Evolutionary conservation across 2,797 vertebrate species (phyloP), one percentile per base, ranked within the genome.

Genomic region (Psittacula derbiana): DNA sequence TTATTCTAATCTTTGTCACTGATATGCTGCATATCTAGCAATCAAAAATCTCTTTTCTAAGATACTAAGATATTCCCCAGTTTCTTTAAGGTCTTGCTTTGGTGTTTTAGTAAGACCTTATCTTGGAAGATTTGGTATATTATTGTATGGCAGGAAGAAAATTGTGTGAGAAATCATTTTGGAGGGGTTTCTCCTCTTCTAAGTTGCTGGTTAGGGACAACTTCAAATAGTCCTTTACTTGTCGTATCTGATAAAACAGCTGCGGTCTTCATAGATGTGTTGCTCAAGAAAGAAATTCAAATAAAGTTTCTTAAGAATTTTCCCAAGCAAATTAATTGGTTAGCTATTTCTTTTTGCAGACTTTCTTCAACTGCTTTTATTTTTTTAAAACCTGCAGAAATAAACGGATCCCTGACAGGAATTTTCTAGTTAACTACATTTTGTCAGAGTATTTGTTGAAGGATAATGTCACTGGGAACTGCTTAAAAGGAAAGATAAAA

Each of bases 21-120:
- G 8, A 43, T 41, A 72, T 6, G 4, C 11, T 73, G 6, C 5
- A 53, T 40, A 21, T 46, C 10, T 17, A 50, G 9, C 0, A 0
- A 84, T 19, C 0, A 69, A 52, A 67, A 33, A 18, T 52, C 2
- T 64, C 46, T 25, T 38, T 30, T 80, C 18, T 60, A 36, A 78
- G 17, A 31, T 25, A n/a, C 4, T 31, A 53, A 53, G 52, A 69
- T 8, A 38, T 44, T 52, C 7, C 0, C 1, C 8, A 18, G 4
- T 67, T 70, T 33, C 58, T 20, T 58, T 36, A 47, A 81, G 23
- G 3, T 28, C 82, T 67, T 72, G 4, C 3, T 85, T 82, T 69
- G n/a, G 3, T 8, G 1, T 79, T 70, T 16, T 65, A 23, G 67
- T 18, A 72, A 79, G 31, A 82, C 3, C 2, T 64, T 44, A 6